Conservation (phyloP, 2,113 vertebrate genomes). For the Microcebus jonahi region DNA sequence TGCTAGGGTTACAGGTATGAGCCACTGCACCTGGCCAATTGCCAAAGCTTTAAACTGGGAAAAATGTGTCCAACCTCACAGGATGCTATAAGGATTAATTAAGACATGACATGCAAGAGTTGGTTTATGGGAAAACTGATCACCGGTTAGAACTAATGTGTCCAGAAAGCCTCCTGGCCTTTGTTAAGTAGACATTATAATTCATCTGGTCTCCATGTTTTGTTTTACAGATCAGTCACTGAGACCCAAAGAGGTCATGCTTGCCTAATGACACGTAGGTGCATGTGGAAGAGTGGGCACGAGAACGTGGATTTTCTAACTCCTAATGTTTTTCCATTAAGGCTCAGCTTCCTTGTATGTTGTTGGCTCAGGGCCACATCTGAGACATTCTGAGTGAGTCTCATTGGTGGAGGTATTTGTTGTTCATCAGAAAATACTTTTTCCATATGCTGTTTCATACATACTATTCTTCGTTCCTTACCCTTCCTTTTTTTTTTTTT, state of each 20-base stretch:
- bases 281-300: not conserved
- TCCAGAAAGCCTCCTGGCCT: not conserved
- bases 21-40: too few species aligned
- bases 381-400: not conserved
- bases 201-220: not conserved
- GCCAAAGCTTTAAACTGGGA: not conserved
- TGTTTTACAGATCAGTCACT: not conserved
- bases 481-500: not conserved
- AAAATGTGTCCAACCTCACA: not conserved
- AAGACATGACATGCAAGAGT: not conserved
- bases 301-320: not conserved
- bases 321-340: not conserved
- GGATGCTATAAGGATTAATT: not conserved
- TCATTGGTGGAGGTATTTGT: not conserved
- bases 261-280: not conserved
- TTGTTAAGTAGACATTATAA: not conserved
- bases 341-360: not conserved
- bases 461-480: not conserved
- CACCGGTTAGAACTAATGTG: not conserved
- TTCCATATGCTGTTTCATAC: not conserved
- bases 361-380: not conserved
- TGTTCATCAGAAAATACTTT: conserved; percentile 24
- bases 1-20: too few species aligned
- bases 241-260: not conserved
- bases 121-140: not conserved